Percentiles rank a stretch among this genome's conserved stretches.
These are phyloP conservation scores for Anomalospiza imberbis DNA, from an alignment of 2,797 vertebrate species.

Conservation along the genomic window DNA sequence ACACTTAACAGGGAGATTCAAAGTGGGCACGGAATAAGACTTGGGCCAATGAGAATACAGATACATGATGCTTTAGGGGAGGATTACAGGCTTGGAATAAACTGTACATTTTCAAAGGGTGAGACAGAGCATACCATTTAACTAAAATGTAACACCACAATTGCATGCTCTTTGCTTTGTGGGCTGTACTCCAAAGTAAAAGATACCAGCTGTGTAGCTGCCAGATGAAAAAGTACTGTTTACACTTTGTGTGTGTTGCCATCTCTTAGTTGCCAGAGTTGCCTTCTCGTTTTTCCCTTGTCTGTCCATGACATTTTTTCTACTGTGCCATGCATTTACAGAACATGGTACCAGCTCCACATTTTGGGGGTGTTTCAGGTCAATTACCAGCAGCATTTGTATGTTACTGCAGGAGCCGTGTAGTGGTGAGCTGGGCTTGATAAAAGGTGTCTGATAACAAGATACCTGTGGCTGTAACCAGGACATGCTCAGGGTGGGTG, in stretches of 20 bases:
- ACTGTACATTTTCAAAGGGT: too few relatives aligned
- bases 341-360: not conserved
- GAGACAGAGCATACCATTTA: too few relatives aligned
- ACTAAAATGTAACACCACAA: too few relatives aligned
- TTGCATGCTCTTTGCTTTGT: not conserved
- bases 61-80: too few relatives aligned
- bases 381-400: not conserved
- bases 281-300: not conserved
- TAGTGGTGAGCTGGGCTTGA: not conserved
- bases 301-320: not conserved
- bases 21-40: too few relatives aligned
- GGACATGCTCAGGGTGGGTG: not conserved
- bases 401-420: not conserved
- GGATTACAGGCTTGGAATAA: too few relatives aligned
- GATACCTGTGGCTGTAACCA: not conserved
- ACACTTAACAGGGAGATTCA: too few relatives aligned
- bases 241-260: not conserved
- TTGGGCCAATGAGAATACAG: too few relatives aligned
- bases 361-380: not conserved
- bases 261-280: not conserved
- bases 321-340: not conserved
- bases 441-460: not conserved
- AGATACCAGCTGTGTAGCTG: not conserved
- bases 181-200: not conserved
- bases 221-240: not conserved